These are phyloP conservation scores for Dyspetes luteomarginatus DNA, from an alignment of 2,888 invertebrate species.

Conservation along the genomic window DNA sequence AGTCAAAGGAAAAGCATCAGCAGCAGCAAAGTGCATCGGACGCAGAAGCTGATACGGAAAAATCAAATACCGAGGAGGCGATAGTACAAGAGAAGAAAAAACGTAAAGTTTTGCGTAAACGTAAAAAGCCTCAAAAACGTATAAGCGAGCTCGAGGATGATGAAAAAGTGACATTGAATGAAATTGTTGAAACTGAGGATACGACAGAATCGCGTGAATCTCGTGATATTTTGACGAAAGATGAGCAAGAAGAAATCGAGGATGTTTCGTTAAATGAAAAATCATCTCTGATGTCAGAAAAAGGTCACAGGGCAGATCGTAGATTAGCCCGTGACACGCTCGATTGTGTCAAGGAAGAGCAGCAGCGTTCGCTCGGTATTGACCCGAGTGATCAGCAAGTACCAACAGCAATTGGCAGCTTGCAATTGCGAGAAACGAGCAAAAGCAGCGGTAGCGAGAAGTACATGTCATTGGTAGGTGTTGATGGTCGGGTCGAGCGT, in stretches of 20 bases:
- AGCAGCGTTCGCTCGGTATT: conserved; percentile 75
- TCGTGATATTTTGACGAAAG: conserved; percentile 68
- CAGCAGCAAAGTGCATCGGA: conserved; percentile 78
- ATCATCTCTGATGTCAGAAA: conserved; percentile 58
- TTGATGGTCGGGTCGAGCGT: conserved; percentile 68
- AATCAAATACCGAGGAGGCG: conserved; percentile 85
- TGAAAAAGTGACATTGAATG: conserved; percentile 69
- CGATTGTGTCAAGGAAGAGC: conserved; percentile 77
- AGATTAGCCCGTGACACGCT: conserved; percentile 71
- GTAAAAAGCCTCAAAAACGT: conserved; percentile 85
- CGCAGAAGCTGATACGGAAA: conserved; percentile 83
- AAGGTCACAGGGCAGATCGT: conserved; percentile 67
- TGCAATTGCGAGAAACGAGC: conserved; percentile 71
- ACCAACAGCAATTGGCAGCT: conserved; percentile 69
- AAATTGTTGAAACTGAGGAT: conserved; percentile 72
- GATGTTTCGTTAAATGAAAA: conserved; percentile 61
- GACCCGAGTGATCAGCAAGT: conserved; percentile 79
- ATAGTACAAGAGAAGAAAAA: conserved; percentile 85
- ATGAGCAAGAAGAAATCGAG: conserved; percentile 65
- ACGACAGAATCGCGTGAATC: conserved; percentile 70
- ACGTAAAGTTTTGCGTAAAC: conserved; percentile 87
- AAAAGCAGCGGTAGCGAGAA: conserved; percentile 71
- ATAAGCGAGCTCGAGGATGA: conserved; percentile 64
- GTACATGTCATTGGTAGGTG: conserved; percentile 63
- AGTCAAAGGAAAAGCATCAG: conserved; percentile 51